Evolutionary conservation across 1,140 invertebrate species (phyloP).

Genomic region (Neodiprion pinetum): DNA sequence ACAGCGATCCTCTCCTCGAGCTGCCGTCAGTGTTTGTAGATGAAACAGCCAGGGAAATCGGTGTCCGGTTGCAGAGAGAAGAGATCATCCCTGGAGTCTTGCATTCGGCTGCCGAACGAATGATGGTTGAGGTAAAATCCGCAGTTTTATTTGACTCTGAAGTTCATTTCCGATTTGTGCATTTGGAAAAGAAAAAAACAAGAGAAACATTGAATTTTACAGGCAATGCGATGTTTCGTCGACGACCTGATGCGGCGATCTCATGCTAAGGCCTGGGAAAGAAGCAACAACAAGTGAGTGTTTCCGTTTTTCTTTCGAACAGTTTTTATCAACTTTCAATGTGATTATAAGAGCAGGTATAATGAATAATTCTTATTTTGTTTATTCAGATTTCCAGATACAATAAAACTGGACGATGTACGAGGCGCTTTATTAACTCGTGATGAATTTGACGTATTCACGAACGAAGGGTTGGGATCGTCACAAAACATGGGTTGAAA

Average conservation of each 20-base stretch:
- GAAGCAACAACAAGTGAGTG: constrained; percentile 33
- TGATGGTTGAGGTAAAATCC: constrained; percentile 45
- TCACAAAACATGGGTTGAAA: neutral
- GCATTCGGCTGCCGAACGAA: constrained; percentile 41
- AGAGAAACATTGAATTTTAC: neutral
- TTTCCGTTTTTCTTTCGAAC: constrained; percentile 32
- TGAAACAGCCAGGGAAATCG: constrained; percentile 46
- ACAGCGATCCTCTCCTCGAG: constrained; percentile 39
- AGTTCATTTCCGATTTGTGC: neutral
- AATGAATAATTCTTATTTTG: constrained; percentile 30
- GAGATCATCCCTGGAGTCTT: constrained; percentile 47
- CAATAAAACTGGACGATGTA: constrained; percentile 47
- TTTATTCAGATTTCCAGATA: constrained; percentile 29
- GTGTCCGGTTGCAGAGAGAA: constrained; percentile 45
- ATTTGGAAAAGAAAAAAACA: neutral
- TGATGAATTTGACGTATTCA: constrained; percentile 57
- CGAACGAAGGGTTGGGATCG: constrained; percentile 52
- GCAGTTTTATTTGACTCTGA: constrained; percentile 13
- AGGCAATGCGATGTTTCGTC: constrained; percentile 50
- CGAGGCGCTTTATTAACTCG: constrained; percentile 43
- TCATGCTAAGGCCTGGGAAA: constrained; percentile 49
- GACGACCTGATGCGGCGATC: constrained; percentile 49
- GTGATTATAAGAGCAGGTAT: neutral
- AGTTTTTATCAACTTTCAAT: neutral
- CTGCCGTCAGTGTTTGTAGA: constrained; percentile 45